Base-by-base conservation (phyloP, 2,888 invertebrate species). In the Eretmocerus hayati region DNA sequence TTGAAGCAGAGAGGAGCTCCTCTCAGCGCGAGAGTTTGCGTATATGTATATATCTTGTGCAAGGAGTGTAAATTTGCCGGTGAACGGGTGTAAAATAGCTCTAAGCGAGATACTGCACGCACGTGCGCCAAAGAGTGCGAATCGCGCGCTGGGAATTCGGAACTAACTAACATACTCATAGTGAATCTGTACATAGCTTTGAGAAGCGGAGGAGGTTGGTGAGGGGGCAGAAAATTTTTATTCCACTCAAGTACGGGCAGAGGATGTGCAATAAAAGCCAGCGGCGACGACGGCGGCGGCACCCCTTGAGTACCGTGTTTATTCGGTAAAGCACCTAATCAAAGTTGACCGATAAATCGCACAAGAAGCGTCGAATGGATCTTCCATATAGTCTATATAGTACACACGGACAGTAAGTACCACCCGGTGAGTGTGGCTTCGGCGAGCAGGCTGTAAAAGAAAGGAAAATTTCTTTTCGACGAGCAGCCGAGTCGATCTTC, bases 341-440 rank as follows among this genome's bases (percentile, higher is more conserved):
- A 42, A 48, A 48, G 42, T 42, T 47, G 47, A 47, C 47, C 42
- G 32, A 48, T 48, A 32, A 42, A 42, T 42, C 47, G 42, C 41
- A 20, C 11, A 6, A 11, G 26, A 6, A 11, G 26, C n/a, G n/a
- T n/a, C n/a, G n/a, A n/a, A n/a, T n/a, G n/a, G n/a, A n/a, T n/a
- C n/a, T n/a, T n/a, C n/a, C n/a, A n/a, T n/a, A n/a, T n/a, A n/a
- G n/a, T 40, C 40, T 15, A 9, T 26, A 6, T 23, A 13, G n/a
- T 16, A 6, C 35, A 13, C 21, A 21, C 15, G 15, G 21, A 37
- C n/a, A n/a, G n/a, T n/a, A n/a, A n/a, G n/a, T n/a, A n/a, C n/a
- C n/a, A n/a, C n/a, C n/a, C n/a, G n/a, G n/a, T n/a, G n/a, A n/a
- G n/a, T n/a, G n/a, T n/a, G n/a, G n/a, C n/a, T n/a, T n/a, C n/a